phyloP scores from a whole-genome alignment of 2,113 vertebrate genomes.

The Accipiter virgatus region DNA sequence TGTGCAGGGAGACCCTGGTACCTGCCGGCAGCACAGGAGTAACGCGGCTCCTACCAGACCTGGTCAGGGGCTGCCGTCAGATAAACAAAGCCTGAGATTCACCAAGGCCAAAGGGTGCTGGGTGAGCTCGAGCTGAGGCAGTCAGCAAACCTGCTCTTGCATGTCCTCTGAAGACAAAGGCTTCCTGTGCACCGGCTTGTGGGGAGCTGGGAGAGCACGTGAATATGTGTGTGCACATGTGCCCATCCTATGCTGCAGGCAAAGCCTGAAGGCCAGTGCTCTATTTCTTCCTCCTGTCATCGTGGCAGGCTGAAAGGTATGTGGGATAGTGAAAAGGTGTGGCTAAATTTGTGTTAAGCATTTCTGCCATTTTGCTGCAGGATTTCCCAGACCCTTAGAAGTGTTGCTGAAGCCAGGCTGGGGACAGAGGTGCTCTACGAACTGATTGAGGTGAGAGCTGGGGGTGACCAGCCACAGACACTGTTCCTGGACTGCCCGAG shows the following conservation, averaged over 20 bases:
- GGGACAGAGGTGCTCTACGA: slow-evolving; percentile 79
- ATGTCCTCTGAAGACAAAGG: not conserved
- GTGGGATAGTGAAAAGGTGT: not conserved
- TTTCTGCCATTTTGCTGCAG: slow-evolving; percentile 53
- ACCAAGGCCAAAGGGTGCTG: not conserved
- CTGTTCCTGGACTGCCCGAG: not conserved
- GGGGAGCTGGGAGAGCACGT: not conserved
- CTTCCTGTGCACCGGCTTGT: not conserved
- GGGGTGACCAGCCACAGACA: not conserved
- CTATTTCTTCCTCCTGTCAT: not conserved
- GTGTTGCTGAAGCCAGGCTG: slow-evolving; percentile 62
- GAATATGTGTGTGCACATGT: not conserved
- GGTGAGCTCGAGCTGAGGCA: not conserved
- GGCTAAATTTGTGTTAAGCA: not conserved
- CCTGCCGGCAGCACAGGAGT: not conserved
- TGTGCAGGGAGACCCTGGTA: not conserved
- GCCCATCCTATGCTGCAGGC: not conserved
- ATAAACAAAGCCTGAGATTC: not conserved
- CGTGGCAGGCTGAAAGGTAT: not conserved
- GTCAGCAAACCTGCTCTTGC: not conserved
- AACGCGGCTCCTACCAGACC: fast-evolving
- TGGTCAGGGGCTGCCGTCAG: not conserved
- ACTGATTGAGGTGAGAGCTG: slow-evolving; percentile 76
- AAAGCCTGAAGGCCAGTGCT: not conserved
- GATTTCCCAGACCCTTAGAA: slow-evolving; percentile 71